A percentile compares a stretch with the other conserved stretches of the same genome.
phyloP scores from a whole-genome alignment of 2,113 vertebrate genomes.

The Misgurnus anguillicaudatus region DNA sequence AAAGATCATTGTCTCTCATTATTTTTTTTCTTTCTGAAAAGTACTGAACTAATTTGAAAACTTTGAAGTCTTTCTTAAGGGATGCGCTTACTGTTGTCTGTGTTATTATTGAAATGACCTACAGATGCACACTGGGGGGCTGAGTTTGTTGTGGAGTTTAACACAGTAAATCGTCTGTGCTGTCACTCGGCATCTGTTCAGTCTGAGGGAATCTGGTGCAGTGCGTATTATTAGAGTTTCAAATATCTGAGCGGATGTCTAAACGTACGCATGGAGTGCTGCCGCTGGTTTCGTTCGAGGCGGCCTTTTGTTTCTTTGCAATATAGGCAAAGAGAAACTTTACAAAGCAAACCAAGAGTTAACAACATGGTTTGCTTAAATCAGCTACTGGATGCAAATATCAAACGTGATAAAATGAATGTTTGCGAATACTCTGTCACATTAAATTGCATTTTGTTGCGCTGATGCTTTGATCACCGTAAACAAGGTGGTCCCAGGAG shows the following conservation, averaged over 20 bases:
- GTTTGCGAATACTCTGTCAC: conserved; percentile 46
- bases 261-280: not conserved
- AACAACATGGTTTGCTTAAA: conserved; percentile 47
- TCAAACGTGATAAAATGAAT: conserved; percentile 57
- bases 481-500: conserved; percentile 54
- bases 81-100: not conserved
- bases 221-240: conserved; percentile 15
- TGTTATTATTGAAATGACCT: conserved; percentile 44
- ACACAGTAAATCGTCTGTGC: conserved; percentile 33
- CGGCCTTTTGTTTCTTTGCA: not conserved
- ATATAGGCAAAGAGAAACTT: not conserved
- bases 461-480: conserved; percentile 49
- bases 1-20: conserved; percentile 1
- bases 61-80: conserved; percentile 24
- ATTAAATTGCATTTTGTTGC: conserved; percentile 45
- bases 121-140: conserved; percentile 37
- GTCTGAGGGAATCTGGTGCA: conserved; percentile 20
- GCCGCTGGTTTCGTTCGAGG: not conserved
- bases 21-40: conserved; percentile 12
- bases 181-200: conserved; percentile 34
- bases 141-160: conserved; percentile 32
- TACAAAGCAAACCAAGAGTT: conserved; percentile 41
- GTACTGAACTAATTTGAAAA: conserved; percentile 32
- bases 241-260: conserved; percentile 4
- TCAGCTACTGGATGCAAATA: conserved; percentile 47